These are phyloP conservation scores for Aporophyla lueneburgensis DNA, from an alignment of 2,888 invertebrate genomes.

Conservation along the genomic window DNA sequence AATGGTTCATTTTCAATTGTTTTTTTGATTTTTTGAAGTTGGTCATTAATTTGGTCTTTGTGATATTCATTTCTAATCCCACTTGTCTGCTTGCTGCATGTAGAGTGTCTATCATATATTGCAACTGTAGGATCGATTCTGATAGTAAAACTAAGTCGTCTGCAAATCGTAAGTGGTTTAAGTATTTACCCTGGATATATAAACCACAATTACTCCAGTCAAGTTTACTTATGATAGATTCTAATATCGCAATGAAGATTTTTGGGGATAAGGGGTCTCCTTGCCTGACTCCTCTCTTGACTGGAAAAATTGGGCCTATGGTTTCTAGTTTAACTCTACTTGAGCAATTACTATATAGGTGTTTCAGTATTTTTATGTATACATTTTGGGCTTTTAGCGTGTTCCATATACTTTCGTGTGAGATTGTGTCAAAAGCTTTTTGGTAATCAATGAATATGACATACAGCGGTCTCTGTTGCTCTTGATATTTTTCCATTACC, in stretches of 20 bases:
- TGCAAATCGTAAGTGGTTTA: no score
- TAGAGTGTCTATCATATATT: no score
- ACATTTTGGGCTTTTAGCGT: not conserved
- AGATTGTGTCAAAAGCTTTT: not conserved
- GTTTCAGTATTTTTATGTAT: not conserved
- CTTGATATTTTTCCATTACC: not conserved
- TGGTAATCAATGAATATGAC: not conserved
- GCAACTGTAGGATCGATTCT: no score
- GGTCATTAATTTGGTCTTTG: no score
- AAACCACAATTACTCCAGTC: no score
- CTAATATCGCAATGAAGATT: not conserved
- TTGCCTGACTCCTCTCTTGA: not conserved
- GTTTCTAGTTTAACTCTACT: not conserved
- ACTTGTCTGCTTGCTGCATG: no score
- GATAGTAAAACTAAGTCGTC: no score
- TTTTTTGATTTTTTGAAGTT: no score
- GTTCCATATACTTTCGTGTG: not conserved
- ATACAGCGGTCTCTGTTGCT: not conserved
- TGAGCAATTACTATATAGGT: not conserved
- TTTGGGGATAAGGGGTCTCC: not conserved
- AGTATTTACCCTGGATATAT: no score
- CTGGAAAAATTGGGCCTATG: not conserved
- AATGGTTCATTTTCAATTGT: no score
- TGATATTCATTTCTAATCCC: no score
- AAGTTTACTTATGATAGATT: not conserved